phyloP scores from a whole-genome alignment of 2,113 vertebrate genomes.

The Saguinus midas region DNA sequence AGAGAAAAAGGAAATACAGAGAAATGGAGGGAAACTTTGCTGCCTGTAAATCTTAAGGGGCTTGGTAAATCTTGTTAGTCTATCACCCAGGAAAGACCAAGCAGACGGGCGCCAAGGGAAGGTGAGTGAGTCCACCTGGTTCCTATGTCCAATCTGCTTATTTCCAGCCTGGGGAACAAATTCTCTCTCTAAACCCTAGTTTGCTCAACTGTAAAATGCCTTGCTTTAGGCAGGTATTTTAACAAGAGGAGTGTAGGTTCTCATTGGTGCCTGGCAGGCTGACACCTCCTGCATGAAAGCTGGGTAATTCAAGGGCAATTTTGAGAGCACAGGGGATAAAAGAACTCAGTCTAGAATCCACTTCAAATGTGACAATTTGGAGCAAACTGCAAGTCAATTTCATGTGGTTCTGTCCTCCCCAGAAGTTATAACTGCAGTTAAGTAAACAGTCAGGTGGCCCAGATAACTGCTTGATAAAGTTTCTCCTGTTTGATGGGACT shows the following conservation, averaged over 20 bases:
- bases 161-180: background rate
- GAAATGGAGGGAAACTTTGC: background rate
- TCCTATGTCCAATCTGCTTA: background rate
- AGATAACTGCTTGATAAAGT: background rate
- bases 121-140: background rate
- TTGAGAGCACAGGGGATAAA: fast-evolving
- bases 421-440: background rate
- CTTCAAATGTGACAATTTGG: background rate
- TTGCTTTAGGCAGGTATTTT: conserved; percentile 20
- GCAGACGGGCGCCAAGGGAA: background rate
- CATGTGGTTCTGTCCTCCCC: background rate
- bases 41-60: background rate
- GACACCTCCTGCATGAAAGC: background rate
- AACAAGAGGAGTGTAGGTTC: background rate
- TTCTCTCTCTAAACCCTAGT: background rate
- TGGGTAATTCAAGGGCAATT: background rate
- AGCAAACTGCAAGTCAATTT: background rate
- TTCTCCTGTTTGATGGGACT: background rate
- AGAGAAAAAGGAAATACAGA: background rate
- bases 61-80: background rate
- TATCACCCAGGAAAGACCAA: background rate
- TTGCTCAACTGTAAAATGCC: background rate
- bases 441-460: background rate
- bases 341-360: background rate
- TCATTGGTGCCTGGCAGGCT: background rate